These are phyloP conservation scores for Leucophenga maculata DNA, from an alignment of 2,888 invertebrate genomes.

Conservation along the genomic window DNA sequence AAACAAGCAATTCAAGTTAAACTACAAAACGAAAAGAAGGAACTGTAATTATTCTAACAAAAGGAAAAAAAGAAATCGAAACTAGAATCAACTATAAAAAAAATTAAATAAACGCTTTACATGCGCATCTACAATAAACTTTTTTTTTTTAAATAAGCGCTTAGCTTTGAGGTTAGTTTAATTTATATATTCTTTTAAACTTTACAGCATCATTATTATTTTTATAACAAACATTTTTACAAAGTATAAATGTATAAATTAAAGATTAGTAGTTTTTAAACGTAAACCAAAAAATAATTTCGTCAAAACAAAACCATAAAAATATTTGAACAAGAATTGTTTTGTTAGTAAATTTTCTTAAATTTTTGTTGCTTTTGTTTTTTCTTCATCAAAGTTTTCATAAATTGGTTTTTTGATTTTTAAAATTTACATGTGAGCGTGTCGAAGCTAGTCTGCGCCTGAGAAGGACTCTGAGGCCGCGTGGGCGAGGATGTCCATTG, in stretches of 20 bases:
- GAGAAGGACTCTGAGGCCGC: slow-evolving; percentile 74
- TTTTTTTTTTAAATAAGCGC: slow-evolving; percentile 26
- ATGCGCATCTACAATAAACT: slow-evolving; percentile 25
- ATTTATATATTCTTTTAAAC: slow-evolving; percentile 40
- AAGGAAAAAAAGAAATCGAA: background rate
- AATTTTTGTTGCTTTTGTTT: slow-evolving; percentile 28
- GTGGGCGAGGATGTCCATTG: slow-evolving; percentile 74
- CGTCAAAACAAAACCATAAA: background rate
- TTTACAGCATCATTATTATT: slow-evolving; percentile 35
- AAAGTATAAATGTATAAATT: slow-evolving; percentile 32
- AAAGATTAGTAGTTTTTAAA: slow-evolving; percentile 45
- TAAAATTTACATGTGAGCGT: slow-evolving; percentile 74
- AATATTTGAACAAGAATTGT: background rate
- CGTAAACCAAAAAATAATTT: slow-evolving; percentile 4
- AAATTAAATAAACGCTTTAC: slow-evolving; percentile 2
- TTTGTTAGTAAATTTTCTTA: slow-evolving; percentile 38
- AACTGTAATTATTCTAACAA: background rate
- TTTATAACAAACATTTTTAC: slow-evolving; percentile 45
- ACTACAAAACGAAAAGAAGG: slow-evolving; percentile 43
- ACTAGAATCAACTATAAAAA: background rate
- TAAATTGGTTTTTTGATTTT: slow-evolving; percentile 49
- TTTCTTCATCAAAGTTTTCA: slow-evolving; percentile 31
- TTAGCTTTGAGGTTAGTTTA: slow-evolving; percentile 27
- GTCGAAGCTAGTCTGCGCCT: slow-evolving; percentile 74
- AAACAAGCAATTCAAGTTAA: slow-evolving; percentile 28